Base-by-base conservation (phyloP, 1,140 invertebrate genomes). In the Drosophila lacertosa region DNA sequence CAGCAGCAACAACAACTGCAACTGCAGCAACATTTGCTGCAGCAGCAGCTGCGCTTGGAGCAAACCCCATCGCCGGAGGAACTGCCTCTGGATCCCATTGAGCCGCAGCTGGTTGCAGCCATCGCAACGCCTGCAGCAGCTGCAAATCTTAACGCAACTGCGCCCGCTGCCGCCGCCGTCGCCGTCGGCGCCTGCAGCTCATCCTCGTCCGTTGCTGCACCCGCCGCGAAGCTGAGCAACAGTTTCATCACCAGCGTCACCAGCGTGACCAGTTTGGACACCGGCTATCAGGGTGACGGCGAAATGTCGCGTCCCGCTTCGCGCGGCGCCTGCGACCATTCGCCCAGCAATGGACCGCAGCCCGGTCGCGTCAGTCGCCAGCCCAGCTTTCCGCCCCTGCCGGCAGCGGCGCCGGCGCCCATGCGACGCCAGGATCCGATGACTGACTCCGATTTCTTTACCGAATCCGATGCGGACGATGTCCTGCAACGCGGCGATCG, bases 381-480 rank as follows among this genome's bases (percentile, higher is more conserved):
- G 65, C 90, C 89, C 2, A 90, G 83, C 16, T 91, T 91, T 54
- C 86, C 89, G 3, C 89, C 90, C 0, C 65, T 78, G 70, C 78
- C 55, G 39, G 58, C 59, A 7, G 54, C 65, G 9, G 72, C 66
- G 15, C 55, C 68, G 5, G 79, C 76, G 0, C 80, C 83, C 0
- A 51, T 92, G 77, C 81, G 94, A 74, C 92, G 95, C 29, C 94
- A 94, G 59, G 96, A 97, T 91, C 95, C 96, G 1, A 96, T 97
- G 96, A 97, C 96, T 0, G 96, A 97, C 91, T 97, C 96, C 0
- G 96, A 97, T 89, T 97, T 97, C 89, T 97, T 96, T 82, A 97
- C 96, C 4, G 96, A 97, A 92, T 96, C 95, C 76, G 96, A 97
- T 92, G 95, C 95, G 0, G 96, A 97, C 89, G 95, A 96, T 64